phyloP scores from a whole-genome alignment of 35 echinoderm and acorn worm species.

The Ophioderma brevispina region DNA sequence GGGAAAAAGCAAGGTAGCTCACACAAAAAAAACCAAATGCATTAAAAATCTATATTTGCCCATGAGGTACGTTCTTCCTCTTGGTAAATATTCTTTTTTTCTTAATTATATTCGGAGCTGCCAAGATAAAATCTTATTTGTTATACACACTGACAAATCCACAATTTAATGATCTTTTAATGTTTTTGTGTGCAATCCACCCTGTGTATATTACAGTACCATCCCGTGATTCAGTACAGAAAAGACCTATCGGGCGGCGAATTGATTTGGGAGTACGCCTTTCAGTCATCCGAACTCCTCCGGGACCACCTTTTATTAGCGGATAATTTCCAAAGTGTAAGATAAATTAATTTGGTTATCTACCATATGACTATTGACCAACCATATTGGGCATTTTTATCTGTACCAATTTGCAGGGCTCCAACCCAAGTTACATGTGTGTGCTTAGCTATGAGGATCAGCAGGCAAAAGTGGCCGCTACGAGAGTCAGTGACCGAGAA shows the following conservation, averaged over 20 bases:
- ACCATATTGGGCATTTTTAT: background rate
- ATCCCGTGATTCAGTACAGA: too few species aligned
- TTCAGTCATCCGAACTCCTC: background rate
- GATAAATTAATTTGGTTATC: background rate
- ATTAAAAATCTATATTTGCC: slow-evolving; percentile 11
- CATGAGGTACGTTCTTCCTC: background rate
- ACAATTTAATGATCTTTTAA: background rate
- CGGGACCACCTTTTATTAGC: background rate
- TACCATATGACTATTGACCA: background rate
- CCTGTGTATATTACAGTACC: too few species aligned
- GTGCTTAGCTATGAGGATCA: background rate
- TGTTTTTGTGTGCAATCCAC: too few species aligned
- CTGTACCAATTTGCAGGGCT: background rate
- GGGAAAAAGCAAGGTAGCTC: background rate
- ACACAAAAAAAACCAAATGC: background rate
- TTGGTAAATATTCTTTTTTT: background rate
- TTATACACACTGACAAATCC: background rate
- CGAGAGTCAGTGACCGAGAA: background rate
- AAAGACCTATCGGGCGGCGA: background rate
- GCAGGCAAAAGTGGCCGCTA: background rate
- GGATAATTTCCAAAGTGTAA: background rate
- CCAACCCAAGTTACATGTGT: background rate
- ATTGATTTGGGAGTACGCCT: background rate
- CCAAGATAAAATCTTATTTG: background rate
- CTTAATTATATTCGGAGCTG: background rate